These are phyloP conservation scores for Ichneumoninae sp. DNA, from an alignment of 2,888 invertebrate species.

Conservation along the genomic window DNA sequence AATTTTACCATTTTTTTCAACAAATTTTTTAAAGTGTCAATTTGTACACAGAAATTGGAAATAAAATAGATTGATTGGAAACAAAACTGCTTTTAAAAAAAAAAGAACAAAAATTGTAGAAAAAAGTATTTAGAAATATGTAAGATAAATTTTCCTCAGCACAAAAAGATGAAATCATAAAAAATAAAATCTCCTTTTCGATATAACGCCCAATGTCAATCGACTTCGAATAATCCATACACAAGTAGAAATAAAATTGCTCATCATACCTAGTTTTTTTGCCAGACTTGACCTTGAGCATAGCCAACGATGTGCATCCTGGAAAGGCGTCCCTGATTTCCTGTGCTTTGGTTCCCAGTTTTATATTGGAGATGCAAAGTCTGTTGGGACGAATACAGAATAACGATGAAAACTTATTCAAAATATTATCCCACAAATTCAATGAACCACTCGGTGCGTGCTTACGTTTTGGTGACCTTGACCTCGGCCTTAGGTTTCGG, in stretches of 20 bases:
- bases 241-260: not conserved
- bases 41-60: too few relatives aligned
- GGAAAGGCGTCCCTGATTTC: constrained; percentile 75
- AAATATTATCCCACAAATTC: not conserved
- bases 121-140: too few relatives aligned
- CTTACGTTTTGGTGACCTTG: constrained; percentile 74
- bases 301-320: constrained; percentile 70
- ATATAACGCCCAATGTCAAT: not conserved
- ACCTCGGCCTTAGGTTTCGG: constrained; percentile 67
- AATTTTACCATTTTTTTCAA: too few relatives aligned
- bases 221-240: not conserved
- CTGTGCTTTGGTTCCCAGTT: constrained; percentile 68
- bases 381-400: constrained; percentile 65
- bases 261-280: constrained; percentile 61
- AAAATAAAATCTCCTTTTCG: not conserved
- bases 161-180: not conserved
- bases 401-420: not conserved
- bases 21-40: too few relatives aligned
- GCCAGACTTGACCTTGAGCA: constrained; percentile 68
- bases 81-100: too few relatives aligned
- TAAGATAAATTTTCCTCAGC: not conserved
- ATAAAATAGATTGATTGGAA: too few relatives aligned
- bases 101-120: too few relatives aligned
- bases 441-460: not conserved
- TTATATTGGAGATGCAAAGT: constrained; percentile 75